Evolutionary conservation across 2,797 vertebrate species (phyloP).

Genomic region (Macrochelys suwanniensis): DNA sequence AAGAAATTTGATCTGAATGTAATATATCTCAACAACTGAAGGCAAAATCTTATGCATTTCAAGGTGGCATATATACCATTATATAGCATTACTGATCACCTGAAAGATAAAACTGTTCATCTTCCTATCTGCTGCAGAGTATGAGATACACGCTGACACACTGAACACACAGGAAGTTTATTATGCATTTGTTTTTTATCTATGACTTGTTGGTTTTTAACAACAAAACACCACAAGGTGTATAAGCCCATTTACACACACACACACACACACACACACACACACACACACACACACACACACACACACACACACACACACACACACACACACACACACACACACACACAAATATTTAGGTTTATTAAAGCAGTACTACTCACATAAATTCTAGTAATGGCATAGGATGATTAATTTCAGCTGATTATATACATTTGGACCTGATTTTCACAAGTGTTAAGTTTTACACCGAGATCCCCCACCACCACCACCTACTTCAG

Average conservation of each 20-base stretch:
- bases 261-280: no score
- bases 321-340: no score
- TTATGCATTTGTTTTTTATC: background rate
- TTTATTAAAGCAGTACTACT: constrained; percentile 11
- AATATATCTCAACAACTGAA: background rate
- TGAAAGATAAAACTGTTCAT: background rate
- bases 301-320: background rate
- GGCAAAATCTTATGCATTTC: background rate
- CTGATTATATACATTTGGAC: constrained; percentile 8
- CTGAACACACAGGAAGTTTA: background rate
- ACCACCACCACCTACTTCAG: background rate
- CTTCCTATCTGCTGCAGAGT: background rate
- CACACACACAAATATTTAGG: background rate
- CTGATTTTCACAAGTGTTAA: background rate
- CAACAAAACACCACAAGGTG: background rate
- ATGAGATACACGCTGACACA: background rate
- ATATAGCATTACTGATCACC: background rate
- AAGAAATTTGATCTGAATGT: background rate
- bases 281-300: background rate
- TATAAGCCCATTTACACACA: background rate
- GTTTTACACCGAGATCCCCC: background rate
- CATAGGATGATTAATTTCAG: background rate
- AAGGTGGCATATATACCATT: background rate
- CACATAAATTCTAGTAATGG: background rate
- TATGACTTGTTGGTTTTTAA: background rate